Evolutionary conservation across 1,140 invertebrate species (phyloP).

Genomic region (Rhagoletis zephyria): DNA sequence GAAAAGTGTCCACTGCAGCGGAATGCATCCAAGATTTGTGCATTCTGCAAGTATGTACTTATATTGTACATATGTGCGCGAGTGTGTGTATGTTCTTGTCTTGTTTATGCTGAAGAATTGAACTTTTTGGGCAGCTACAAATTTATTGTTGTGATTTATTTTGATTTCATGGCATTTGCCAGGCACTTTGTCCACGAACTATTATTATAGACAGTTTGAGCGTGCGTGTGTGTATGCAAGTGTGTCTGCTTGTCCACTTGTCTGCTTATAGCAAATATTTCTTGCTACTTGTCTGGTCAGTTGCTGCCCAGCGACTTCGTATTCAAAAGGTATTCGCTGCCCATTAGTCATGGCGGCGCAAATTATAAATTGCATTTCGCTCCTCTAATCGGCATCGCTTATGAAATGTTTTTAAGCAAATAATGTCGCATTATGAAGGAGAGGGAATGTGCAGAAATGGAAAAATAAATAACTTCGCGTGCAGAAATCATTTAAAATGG

Average conservation of each 20-base stretch:
- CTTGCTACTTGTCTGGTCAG: neutral
- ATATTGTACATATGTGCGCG: too few species aligned
- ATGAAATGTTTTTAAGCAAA: constrained; percentile 19
- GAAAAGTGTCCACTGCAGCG: constrained; percentile 10
- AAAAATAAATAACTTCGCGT: neutral
- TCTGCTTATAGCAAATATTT: neutral
- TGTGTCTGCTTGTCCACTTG: neutral
- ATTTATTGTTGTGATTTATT: constrained; percentile 70
- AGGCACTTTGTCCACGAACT: constrained; percentile 41
- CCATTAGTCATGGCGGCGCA: constrained; percentile 44
- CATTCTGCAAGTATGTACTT: too few species aligned
- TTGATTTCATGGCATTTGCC: constrained; percentile 58
- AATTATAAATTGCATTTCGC: constrained; percentile 49
- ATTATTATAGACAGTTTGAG: neutral
- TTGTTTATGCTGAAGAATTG: constrained; percentile 33
- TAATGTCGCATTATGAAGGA: constrained; percentile 11
- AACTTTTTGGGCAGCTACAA: constrained; percentile 58
- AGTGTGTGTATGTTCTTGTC: neutral
- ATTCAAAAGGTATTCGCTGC: constrained; percentile 29
- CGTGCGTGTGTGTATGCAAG: neutral
- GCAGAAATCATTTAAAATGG: neutral
- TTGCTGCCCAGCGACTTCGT: neutral
- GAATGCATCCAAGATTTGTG: too few species aligned
- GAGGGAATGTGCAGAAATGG: constrained; percentile 17
- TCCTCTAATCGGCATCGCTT: constrained; percentile 31